Evolutionary conservation across 2,797 vertebrate species (phyloP).

Genomic region (Sebastes iracundus): DNA sequence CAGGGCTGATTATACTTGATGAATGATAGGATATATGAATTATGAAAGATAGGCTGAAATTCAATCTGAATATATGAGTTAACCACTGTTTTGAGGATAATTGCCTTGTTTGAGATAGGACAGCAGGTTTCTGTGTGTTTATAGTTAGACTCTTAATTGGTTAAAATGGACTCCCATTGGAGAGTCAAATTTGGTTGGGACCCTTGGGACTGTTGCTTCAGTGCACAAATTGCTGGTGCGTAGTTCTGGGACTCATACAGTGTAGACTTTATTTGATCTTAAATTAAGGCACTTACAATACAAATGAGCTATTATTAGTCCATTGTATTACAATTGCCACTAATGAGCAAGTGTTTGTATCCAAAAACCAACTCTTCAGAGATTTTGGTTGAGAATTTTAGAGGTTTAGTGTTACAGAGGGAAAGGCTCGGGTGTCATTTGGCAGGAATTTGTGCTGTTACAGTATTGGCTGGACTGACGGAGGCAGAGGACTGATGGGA

Average conservation of each 20-base stretch:
- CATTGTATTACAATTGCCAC: neutral
- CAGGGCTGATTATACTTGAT: conserved; percentile 37
- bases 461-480: conserved; percentile 22
- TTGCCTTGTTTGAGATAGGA: neutral
- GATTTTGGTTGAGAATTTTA: conserved; percentile 33
- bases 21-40: conserved; percentile 4
- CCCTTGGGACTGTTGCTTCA: neutral
- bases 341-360: neutral
- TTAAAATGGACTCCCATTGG: neutral
- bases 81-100: neutral
- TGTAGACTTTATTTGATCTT: conserved; percentile 13
- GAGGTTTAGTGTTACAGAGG: conserved; percentile 43
- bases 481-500: conserved; percentile 11
- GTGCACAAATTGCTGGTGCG: neutral
- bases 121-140: conserved; percentile 1
- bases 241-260: neutral
- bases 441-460: conserved; percentile 47
- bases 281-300: neutral
- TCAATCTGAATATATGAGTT: conserved; percentile 11
- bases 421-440: conserved; percentile 53
- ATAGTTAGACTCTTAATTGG: conserved; percentile 11
- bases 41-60: conserved; percentile 1
- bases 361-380: neutral
- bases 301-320: neutral
- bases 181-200: neutral